Evolutionary conservation across 2,888 invertebrate species (phyloP), one percentile per base, ranked within the genome.

Genomic region (Fragum fragum): DNA sequence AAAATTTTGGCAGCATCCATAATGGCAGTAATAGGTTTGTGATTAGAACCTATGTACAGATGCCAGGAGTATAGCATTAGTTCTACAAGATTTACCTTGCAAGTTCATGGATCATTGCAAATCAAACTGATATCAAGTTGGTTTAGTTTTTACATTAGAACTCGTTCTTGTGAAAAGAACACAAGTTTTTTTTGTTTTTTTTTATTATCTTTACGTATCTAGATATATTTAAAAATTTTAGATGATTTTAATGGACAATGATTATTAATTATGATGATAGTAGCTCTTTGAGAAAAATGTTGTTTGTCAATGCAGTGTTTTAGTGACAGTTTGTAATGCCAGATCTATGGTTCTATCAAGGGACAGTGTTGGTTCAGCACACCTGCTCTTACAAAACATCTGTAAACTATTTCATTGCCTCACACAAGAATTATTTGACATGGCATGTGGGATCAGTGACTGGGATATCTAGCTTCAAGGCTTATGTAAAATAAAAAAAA

Each of bases 81-180:
- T 66, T 66, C 66, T 66, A 66, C 66, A 66, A 66, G 66, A 66
- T 66, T 66, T 66, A 66, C 42, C 39, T 66, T 66, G 42, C 66
- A 42, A 42, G 42, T 42, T 66, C 66, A 66, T 23, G 42, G 66
- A n/a, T 66, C 66, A 42, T 39, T 42, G 66, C 66, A 66, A 66
- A 66, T 66, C 42, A 9, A 26, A 66, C 66, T 42, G 66, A 66
- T 66, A 66, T 21, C 3, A 36, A 36, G 32, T 36, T 36, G 3
- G 9, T 36, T 36, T 36, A 6, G 3, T 36, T 9, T 36, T 36
- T 36, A 36, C 32, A 36, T 9, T 36, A 16, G 5, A 52, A 36
- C 32, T 36, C 32, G 3, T 36, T 36, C 32, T 36, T 36, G 5
- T 36, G 9, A 36, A 36, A 36, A n/a, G n/a, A n/a, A n/a, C n/a